Evolutionary conservation across 2,113 vertebrate species (phyloP).

Genomic region (human): GRCh38 chr4:26874501-26875000

Average conservation of each 20-base stretch:
- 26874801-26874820: neutral
- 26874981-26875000: neutral
- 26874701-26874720: constrained; percentile 9
- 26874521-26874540: constrained; percentile 73
- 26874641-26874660: constrained; percentile 66
- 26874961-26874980: neutral
- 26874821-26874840: neutral
- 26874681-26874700: neutral
- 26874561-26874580: constrained; percentile 64
- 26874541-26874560: constrained; percentile 65
- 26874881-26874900: neutral
- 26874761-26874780: neutral
- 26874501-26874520: constrained; percentile 76
- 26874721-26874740: neutral
- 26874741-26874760: neutral
- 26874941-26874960: neutral
- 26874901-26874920: neutral
- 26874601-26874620: constrained; percentile 40
- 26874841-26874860: neutral
- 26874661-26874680: constrained; percentile 22
- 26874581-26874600: constrained; percentile 39
- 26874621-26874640: constrained; percentile 70
- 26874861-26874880: neutral
- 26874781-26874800: constrained; percentile 12
- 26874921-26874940: neutral